Evolutionary conservation across 2,113 vertebrate genomes (phyloP).

Genomic region (Okapia johnstoni): DNA sequence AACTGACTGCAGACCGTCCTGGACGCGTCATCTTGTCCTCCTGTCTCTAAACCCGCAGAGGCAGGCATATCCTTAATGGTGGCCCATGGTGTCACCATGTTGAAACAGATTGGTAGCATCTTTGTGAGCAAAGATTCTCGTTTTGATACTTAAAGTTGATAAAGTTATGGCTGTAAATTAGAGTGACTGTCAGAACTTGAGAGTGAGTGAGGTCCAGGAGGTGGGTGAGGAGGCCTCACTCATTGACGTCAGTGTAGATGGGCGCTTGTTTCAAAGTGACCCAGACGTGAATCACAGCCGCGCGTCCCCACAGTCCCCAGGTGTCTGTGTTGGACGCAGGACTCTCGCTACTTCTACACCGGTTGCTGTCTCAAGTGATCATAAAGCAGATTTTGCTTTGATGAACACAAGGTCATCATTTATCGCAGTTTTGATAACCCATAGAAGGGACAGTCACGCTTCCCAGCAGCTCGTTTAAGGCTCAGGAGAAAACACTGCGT

Average conservation of each 20-base stretch:
- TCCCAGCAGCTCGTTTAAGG: constrained; percentile 18
- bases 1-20: background rate
- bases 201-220: background rate
- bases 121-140: background rate
- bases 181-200: background rate
- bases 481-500: constrained; percentile 64
- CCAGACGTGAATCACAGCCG: background rate
- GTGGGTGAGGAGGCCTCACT: background rate
- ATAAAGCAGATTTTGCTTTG: background rate
- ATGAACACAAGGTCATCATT: background rate
- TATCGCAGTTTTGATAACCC: background rate
- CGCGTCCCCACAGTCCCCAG: background rate
- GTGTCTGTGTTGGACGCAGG: background rate
- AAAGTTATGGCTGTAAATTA: background rate
- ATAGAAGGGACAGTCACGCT: background rate
- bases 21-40: background rate
- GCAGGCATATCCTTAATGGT: background rate
- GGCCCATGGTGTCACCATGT: background rate
- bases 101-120: background rate
- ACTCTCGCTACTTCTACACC: no score
- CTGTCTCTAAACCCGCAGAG: background rate
- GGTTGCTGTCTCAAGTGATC: background rate
- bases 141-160: background rate
- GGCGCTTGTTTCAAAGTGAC: no score
- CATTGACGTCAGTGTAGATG: background rate